Evolutionary conservation across 1,140 invertebrate genomes (phyloP).

Genomic region (Aphelenchoides fujianensis): DNA sequence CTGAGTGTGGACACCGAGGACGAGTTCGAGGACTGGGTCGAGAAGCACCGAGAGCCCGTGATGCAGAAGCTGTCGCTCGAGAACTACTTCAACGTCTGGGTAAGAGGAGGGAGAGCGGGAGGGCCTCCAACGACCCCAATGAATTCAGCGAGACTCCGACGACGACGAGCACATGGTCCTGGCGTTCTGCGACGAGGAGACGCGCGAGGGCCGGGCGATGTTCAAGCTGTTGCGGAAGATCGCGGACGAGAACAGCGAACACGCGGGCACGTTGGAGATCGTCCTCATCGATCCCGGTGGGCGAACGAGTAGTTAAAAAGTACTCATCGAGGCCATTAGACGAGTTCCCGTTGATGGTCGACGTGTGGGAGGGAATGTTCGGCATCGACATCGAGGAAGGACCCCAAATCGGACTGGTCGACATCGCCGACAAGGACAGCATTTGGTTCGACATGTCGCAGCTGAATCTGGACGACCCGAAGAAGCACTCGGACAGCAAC

Average conservation of each 20-base stretch:
- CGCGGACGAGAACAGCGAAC: constrained; percentile 61
- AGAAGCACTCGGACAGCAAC: constrained; percentile 60
- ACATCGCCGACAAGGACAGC: constrained; percentile 62
- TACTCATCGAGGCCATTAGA: constrained; percentile 40
- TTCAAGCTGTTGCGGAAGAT: constrained; percentile 58
- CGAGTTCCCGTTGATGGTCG: constrained; percentile 62
- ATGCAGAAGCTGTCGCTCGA: constrained; percentile 61
- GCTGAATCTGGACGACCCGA: constrained; percentile 61
- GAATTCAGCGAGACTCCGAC: constrained; percentile 59
- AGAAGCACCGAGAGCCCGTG: constrained; percentile 60
- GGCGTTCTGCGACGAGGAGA: constrained; percentile 61
- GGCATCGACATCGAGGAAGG: constrained; percentile 62
- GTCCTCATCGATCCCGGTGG: constrained; percentile 60
- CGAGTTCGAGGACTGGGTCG: constrained; percentile 62
- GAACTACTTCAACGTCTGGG: constrained; percentile 62
- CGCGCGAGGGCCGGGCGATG: constrained; percentile 60
- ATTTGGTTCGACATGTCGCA: constrained; percentile 62
- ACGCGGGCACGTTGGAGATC: constrained; percentile 61
- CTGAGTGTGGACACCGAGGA: constrained; percentile 60
- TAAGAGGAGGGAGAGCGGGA: too few species aligned
- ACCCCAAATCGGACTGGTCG: constrained; percentile 61
- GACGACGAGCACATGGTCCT: constrained; percentile 60
- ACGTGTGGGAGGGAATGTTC: constrained; percentile 63
- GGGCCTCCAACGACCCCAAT: too few species aligned
- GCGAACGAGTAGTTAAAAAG: too few species aligned